Base-by-base conservation (phyloP, 2,797 vertebrate genomes). In the Antennarius maculatus region DNA sequence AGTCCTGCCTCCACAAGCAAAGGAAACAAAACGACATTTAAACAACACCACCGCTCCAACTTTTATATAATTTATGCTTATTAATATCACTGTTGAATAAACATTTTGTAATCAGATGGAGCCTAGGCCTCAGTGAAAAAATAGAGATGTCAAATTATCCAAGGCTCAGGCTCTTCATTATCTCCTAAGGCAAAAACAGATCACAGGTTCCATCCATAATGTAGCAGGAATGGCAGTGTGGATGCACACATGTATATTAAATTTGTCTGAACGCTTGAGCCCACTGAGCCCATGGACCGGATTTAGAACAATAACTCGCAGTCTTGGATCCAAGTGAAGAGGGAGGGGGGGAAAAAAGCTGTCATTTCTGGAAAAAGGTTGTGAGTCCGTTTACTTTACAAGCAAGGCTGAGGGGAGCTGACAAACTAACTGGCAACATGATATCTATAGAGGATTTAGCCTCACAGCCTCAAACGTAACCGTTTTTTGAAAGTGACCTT, bases 311-410 rank as follows among this genome's bases (percentile, higher is more conserved):
- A 28, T 46, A 42, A 37, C 49, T 53, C 56, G 56, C 50, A 45
- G 68, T 74, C 39, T 65, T 8, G 8, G 68, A 60, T 80, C 77
- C 71, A 28, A 69, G 45, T 71, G 61, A 60, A 72, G 28, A 58
- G 65, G 13, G 28, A 47, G 28, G 45, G 61, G 58, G 23, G 45
- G 62, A 55, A 14, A 69, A 61, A 72, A 58, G 31, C 71, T 67
- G 54, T 50, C 42, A 43, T 45, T 66, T 50, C 29, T 42, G 54
- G 60, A 42, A 18, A 42, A 48, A 64, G 61, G 66, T 71, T 61
- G 23, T 59, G 61, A 43, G 68, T 17, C 73, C 51, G 66, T 71
- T 71, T 46, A 50, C 18, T 74, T 57, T 61, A 60, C 47, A 59
- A 67, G 61, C 50, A 61, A 41, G 64, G 69, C 56, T 4, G 6